Evolutionary conservation across 2,888 invertebrate genomes (phyloP), one percentile per base, ranked within the genome.

Genomic region (Caenorhabditis sulstoni): DNA sequence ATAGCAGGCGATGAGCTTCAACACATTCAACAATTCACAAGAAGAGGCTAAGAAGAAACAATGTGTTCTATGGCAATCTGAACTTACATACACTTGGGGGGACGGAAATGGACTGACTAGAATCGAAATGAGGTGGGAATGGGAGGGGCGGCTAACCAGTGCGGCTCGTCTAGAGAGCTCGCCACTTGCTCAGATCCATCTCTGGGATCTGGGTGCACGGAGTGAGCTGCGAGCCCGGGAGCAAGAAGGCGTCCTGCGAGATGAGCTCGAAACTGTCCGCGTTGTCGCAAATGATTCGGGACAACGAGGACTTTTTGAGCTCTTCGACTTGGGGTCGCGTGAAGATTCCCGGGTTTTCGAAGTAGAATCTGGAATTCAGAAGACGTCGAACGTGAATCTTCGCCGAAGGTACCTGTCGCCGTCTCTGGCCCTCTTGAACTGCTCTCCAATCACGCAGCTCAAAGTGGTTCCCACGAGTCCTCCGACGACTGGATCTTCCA

Each of bases 201-300:
- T 79, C 80, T 11, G 88, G 85, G 16, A 89, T 81, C 16, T 85
- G 81, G 12, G 59, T 79, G 80, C 89, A 89, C 8, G 87, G 84
- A 7, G 87, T 86, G 47, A 89, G 50, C 41, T 83, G 81, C 12
- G 77, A 57, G 35, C 83, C 85, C 7, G 87, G 85, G 12, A 82
- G 66, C 16, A 85, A 57, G 79, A 85, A 85, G 8, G 85, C 84
- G 80, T 87, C 79, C 77, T 86, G 82, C 14, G 83, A 81, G 1
- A 86, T 71, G 14, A 84, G 50, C 44, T 86, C 86, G 58, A 86
- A 84, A 22, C 75, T 76, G 50, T 86, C 86, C 0, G 81, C 83
- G 92, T 96, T 97, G 84, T 96, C 95, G 89, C 97, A 97, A 70
- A 95, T 91, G 0, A 96, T 91, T 91, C 95, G 95, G 0, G 96